These are phyloP conservation scores for Busseola fusca DNA, from an alignment of 2,888 invertebrate genomes.

Conservation along the genomic window DNA sequence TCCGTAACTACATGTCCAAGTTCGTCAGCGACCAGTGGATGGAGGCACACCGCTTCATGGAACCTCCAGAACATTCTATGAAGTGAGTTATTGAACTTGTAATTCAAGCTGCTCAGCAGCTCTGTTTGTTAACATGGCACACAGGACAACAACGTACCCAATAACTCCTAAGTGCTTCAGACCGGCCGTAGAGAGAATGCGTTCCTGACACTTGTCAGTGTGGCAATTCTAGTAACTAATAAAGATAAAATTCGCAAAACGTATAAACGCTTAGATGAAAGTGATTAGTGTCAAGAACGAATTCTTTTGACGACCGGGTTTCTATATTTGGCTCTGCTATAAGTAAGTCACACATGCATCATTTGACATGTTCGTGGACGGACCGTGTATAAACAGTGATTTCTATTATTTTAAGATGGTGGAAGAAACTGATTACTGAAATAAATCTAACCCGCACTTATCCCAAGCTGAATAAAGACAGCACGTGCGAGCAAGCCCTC, in stretches of 20 bases:
- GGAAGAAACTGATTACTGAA: conserved; percentile 83
- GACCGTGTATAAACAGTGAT: neutral
- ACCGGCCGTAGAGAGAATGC: neutral
- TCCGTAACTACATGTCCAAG: conserved; percentile 98
- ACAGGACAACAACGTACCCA: neutral
- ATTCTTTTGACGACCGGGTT: neutral
- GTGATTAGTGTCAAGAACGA: neutral
- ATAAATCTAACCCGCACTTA: conserved; percentile 49
- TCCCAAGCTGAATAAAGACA: conserved; percentile 85
- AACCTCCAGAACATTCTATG: conserved; percentile 63
- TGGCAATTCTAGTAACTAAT: neutral
- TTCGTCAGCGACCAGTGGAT: conserved; percentile 97
- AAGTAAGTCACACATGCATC: neutral
- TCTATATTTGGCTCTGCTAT: neutral
- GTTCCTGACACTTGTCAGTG: neutral
- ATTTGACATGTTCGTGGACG: neutral
- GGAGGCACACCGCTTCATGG: conserved; percentile 83
- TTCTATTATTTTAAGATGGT: conserved; percentile 49
- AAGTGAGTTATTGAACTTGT: conserved; percentile 75
- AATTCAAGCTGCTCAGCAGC: neutral
- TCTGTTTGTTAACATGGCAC: neutral
- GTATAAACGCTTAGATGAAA: neutral
- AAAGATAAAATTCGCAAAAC: neutral
- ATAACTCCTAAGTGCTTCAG: neutral
- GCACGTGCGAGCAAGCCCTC: conserved; percentile 90